Evolutionary conservation across 2,888 invertebrate species (phyloP).

Genomic region (Limnephilus auricula): DNA sequence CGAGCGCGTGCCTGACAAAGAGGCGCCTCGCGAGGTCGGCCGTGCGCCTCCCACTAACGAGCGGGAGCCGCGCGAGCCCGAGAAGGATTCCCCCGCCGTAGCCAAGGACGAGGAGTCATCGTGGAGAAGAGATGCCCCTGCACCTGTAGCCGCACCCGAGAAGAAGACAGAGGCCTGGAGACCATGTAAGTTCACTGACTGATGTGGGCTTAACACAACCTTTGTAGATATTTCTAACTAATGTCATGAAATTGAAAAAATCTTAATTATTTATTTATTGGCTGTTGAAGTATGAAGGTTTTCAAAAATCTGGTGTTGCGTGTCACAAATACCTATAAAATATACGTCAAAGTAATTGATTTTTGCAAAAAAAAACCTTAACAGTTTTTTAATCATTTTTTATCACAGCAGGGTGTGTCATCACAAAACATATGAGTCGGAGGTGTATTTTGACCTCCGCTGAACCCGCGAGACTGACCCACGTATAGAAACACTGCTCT

Average conservation of each 20-base stretch:
- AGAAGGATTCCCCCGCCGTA: slow-evolving; percentile 68
- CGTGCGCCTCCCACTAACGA: background rate
- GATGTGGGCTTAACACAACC: too few relatives aligned
- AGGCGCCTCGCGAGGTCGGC: slow-evolving; percentile 66
- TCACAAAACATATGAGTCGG: too few relatives aligned
- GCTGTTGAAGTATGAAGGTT: background rate
- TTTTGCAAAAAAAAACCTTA: too few relatives aligned
- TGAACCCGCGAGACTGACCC: too few relatives aligned
- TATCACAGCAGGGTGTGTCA: too few relatives aligned
- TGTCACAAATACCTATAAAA: background rate
- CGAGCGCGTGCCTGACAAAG: slow-evolving; percentile 61
- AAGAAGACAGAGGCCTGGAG: slow-evolving; percentile 70
- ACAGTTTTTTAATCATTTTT: too few relatives aligned
- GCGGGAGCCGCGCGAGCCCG: slow-evolving; percentile 69
- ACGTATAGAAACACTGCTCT: too few relatives aligned
- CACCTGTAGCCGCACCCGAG: slow-evolving; percentile 44
- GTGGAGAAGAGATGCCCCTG: slow-evolving; percentile 70
- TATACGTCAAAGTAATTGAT: too few relatives aligned
- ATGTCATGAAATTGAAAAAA: too few relatives aligned
- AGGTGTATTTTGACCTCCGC: too few relatives aligned
- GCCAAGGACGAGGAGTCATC: slow-evolving; percentile 67
- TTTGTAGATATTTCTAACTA: background rate
- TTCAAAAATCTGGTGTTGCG: background rate
- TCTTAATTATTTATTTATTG: too few relatives aligned
- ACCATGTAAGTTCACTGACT: slow-evolving; percentile 69